These are phyloP conservation scores for Neria commutata DNA, from an alignment of 2,888 invertebrate genomes.

Conservation along the genomic window DNA sequence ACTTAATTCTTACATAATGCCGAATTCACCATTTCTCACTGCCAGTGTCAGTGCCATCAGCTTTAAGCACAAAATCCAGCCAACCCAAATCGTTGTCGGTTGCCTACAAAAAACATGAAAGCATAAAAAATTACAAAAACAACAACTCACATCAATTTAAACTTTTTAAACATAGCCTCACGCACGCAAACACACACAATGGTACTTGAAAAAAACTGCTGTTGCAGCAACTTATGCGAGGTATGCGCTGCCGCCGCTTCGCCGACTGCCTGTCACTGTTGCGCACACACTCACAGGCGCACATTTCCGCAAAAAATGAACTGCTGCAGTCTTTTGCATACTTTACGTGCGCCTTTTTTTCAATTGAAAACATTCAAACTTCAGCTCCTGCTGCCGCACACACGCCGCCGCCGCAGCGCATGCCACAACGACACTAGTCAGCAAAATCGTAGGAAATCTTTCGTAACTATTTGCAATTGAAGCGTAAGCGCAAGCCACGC, in stretches of 20 bases:
- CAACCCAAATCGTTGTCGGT: no score
- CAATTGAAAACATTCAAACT: constrained; percentile 6
- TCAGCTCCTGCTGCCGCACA: not conserved
- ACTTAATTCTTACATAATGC: no score
- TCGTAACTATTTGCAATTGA: constrained; percentile 58
- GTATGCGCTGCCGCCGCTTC: constrained; percentile 4
- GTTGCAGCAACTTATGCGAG: constrained; percentile 12
- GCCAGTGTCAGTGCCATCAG: no score
- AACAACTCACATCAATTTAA: constrained; percentile 16
- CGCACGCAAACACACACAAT: not conserved
- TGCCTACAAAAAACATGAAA: no score
- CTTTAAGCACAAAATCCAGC: no score
- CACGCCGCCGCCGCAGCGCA: no score
- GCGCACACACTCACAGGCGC: no score
- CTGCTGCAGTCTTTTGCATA: constrained; percentile 31
- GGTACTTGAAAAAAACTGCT: not conserved
- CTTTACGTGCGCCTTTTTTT: constrained; percentile 27
- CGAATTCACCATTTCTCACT: no score
- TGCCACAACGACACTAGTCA: constrained; percentile 34
- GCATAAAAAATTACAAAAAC: not conserved
- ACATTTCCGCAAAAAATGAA: no score
- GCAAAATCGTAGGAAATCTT: constrained; percentile 51
- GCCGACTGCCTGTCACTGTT: constrained; percentile 7
- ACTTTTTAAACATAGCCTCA: constrained; percentile 10
- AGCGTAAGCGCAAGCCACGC: constrained; percentile 46